phyloP scores from a whole-genome alignment of 2,888 invertebrate species.

The Orthonevra nobilis region DNA sequence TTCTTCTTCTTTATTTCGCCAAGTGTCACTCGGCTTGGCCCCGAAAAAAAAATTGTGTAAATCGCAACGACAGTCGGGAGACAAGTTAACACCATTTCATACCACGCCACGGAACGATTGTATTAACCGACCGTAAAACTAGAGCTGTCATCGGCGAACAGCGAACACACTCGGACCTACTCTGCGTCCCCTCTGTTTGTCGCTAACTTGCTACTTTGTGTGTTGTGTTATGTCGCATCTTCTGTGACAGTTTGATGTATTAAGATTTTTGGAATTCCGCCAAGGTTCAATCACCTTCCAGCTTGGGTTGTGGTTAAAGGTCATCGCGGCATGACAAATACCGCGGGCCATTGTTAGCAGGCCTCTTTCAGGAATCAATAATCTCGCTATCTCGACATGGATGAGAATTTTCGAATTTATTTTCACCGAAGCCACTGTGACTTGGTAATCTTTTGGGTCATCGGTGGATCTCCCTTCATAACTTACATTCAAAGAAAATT shows the following conservation, averaged over 20 bases:
- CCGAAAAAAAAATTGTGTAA: slow-evolving; percentile 67
- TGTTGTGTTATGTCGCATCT: slow-evolving; percentile 53
- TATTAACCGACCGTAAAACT: slow-evolving; percentile 70
- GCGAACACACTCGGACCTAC: slow-evolving; percentile 10
- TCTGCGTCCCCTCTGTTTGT: too few relatives aligned
- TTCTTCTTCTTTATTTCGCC: slow-evolving; percentile 57
- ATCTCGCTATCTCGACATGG: slow-evolving; percentile 53
- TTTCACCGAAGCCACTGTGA: slow-evolving; percentile 47
- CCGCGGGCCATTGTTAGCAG: slow-evolving; percentile 36
- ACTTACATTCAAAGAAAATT: slow-evolving; percentile 64
- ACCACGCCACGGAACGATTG: slow-evolving; percentile 61
- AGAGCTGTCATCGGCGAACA: slow-evolving; percentile 63
- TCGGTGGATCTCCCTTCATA: slow-evolving; percentile 61
- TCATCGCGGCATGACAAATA: slow-evolving; percentile 44
- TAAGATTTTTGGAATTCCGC: slow-evolving; percentile 60
- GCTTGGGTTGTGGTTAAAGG: slow-evolving; percentile 19
- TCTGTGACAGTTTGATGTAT: slow-evolving; percentile 69
- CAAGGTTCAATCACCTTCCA: slow-evolving; percentile 55
- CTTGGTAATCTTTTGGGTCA: slow-evolving; percentile 66
- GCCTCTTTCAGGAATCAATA: slow-evolving; percentile 56
- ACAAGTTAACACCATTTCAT: slow-evolving; percentile 69
- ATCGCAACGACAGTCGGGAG: slow-evolving; percentile 64
- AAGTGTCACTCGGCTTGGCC: slow-evolving; percentile 58
- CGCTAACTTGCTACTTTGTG: slow-evolving; percentile 52
- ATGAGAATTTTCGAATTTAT: slow-evolving; percentile 59